Percentiles rank a stretch among this genome's conserved stretches.
Conservation (phyloP, 2,113 vertebrate genomes). For the Nymphicus hollandicus region DNA sequence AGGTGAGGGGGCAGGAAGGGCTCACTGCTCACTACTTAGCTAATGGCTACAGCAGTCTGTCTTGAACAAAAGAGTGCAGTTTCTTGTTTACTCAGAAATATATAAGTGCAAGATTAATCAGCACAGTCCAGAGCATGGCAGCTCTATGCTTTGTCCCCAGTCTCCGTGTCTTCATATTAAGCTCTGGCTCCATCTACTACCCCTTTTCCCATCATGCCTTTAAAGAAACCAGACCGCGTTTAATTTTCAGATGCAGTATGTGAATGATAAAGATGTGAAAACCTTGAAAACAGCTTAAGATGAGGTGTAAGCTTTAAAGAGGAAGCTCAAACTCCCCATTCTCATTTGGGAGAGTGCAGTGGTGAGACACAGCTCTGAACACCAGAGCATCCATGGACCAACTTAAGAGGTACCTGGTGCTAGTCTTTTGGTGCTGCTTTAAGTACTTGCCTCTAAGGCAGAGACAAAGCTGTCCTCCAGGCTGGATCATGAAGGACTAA, state of each 20-base stretch:
- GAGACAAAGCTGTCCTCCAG: not conserved
- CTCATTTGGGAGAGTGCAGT: not conserved
- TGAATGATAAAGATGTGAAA: not conserved
- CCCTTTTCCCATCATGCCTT: not conserved
- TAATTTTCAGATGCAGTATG: not conserved
- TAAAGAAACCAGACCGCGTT: not conserved
- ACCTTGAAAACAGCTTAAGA: not conserved
- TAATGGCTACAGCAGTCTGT: not conserved
- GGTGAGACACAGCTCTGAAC: not conserved
- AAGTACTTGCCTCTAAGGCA: not conserved
- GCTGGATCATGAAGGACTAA: not conserved
- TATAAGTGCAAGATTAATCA: not conserved
- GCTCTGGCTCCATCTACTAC: not conserved
- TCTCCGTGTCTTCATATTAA: not conserved
- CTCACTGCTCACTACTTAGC: not conserved
- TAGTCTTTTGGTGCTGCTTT: not conserved
- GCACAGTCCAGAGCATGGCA: not conserved
- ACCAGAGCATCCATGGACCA: not conserved
- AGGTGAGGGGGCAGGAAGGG: not conserved
- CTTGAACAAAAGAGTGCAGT: not conserved
- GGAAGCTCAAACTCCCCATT: not conserved
- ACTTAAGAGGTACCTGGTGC: not conserved
- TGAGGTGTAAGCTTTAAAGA: accelerated
- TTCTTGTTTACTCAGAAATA: not conserved
- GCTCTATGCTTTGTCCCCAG: not conserved